Conservation (phyloP, 2,888 invertebrate species). For the Achlya flavicornis region DNA sequence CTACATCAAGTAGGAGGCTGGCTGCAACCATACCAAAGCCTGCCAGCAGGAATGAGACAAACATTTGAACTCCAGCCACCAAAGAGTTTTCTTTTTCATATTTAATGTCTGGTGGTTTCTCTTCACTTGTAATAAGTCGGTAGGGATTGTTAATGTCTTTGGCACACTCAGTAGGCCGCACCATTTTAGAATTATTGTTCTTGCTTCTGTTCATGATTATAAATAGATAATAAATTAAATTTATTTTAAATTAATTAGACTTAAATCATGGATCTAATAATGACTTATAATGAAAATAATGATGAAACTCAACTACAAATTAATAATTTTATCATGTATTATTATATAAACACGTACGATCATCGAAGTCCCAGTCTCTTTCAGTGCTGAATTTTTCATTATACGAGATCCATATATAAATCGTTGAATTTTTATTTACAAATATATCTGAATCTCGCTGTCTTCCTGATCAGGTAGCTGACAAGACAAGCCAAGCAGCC, state of each 20-base stretch:
- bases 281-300: slow-evolving; percentile 32
- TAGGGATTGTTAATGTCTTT: slow-evolving; percentile 57
- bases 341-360: slow-evolving; percentile 24
- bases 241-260: slow-evolving; percentile 14
- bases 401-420: background rate
- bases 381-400: background rate
- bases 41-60: slow-evolving; percentile 92
- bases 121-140: slow-evolving; percentile 61
- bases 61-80: slow-evolving; percentile 91
- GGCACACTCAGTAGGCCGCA: slow-evolving; percentile 50
- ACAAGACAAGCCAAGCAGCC: background rate
- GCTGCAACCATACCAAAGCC: slow-evolving; percentile 96
- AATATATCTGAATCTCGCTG: background rate
- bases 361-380: slow-evolving; percentile 1
- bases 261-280: too few relatives aligned
- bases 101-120: slow-evolving; percentile 72
- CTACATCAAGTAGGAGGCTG: slow-evolving; percentile 91
- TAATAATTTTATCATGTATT: background rate
- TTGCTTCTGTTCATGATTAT: slow-evolving; percentile 78
- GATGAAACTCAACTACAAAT: slow-evolving; percentile 23
- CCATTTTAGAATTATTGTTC: slow-evolving; percentile 66
- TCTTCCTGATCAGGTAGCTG: background rate
- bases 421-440: background rate
- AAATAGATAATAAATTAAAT: slow-evolving; percentile 18
- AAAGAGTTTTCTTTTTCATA: slow-evolving; percentile 83